phyloP scores from a whole-genome alignment of 2,888 invertebrate genomes.

The Drosophila formosana region DNA sequence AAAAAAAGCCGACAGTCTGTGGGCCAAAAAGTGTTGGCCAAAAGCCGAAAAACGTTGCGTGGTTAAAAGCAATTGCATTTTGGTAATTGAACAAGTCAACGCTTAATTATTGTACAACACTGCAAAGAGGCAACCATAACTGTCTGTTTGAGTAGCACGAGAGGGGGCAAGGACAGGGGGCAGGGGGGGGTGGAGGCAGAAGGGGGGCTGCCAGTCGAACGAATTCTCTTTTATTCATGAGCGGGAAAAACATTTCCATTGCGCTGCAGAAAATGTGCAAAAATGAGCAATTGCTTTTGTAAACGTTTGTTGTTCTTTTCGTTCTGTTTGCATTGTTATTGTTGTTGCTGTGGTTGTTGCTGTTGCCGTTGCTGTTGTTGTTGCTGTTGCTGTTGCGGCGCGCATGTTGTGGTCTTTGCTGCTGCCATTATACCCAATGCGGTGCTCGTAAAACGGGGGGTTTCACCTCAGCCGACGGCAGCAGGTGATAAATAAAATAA shows the following conservation, averaged over 20 bases:
- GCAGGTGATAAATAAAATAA: constrained; percentile 13
- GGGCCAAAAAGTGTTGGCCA: constrained; percentile 36
- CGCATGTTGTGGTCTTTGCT: constrained; percentile 41
- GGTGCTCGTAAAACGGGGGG: constrained; percentile 21
- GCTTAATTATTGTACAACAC: constrained; percentile 77
- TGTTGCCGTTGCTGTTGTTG: background rate
- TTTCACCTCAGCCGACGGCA: constrained; percentile 11
- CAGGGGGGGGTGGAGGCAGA: too few relatives aligned
- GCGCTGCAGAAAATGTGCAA: constrained; percentile 67
- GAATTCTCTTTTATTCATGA: constrained; percentile 51
- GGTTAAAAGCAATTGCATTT: constrained; percentile 80
- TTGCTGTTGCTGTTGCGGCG: constrained; percentile 14
- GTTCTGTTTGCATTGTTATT: constrained; percentile 10
- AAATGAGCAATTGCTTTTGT: constrained; percentile 75
- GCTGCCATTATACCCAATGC: constrained; percentile 51
- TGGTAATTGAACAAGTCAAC: constrained; percentile 82
- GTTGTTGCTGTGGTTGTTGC: constrained; percentile 5
- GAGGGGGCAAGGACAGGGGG: background rate
- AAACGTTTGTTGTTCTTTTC: constrained; percentile 40
- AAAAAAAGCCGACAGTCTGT: background rate
- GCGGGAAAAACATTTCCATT: constrained; percentile 42
- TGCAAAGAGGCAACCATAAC: constrained; percentile 64
- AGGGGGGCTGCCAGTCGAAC: constrained; percentile 14
- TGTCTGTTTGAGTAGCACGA: constrained; percentile 51
- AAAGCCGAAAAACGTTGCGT: constrained; percentile 59